A percentile compares a stretch with the other conserved stretches of the same genome.
Conservation (phyloP, 2,113 vertebrate species). For the Nycticorax nycticorax region DNA sequence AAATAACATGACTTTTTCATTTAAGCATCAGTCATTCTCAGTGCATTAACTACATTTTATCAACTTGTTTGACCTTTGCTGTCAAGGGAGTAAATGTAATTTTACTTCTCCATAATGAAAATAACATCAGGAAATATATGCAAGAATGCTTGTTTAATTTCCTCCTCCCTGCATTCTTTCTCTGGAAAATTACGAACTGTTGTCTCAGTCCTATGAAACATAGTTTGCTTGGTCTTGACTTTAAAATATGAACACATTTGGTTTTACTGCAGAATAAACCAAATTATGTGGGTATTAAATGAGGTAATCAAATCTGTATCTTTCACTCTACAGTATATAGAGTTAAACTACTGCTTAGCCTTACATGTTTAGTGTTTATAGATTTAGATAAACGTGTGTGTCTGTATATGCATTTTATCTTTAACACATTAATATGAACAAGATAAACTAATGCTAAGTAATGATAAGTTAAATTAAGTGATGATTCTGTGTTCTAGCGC, state of each 20-base stretch:
- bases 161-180: slow-evolving; percentile 54
- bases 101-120: slow-evolving; percentile 62
- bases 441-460: background rate
- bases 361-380: background rate
- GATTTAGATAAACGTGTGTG: background rate
- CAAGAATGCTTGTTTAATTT: slow-evolving; percentile 71
- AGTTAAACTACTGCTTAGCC: background rate
- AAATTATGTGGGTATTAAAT: background rate
- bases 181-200: slow-evolving; percentile 61
- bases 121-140: slow-evolving; percentile 66
- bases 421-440: background rate
- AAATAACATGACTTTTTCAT: slow-evolving; percentile 1
- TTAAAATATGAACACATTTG: background rate
- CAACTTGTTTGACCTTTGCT: slow-evolving; percentile 61
- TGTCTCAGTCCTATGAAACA: slow-evolving; percentile 13
- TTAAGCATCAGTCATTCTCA: slow-evolving; percentile 46
- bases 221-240: background rate
- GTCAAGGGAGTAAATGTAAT: slow-evolving; percentile 62
- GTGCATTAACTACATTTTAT: slow-evolving; percentile 53
- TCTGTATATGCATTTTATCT: background rate
- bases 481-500: background rate
- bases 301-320: background rate
- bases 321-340: background rate
- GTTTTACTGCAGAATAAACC: slow-evolving; percentile 32
- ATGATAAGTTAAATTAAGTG: background rate